Conservation (phyloP, 2,888 invertebrate species). For the Cryptocephalus primarius region DNA sequence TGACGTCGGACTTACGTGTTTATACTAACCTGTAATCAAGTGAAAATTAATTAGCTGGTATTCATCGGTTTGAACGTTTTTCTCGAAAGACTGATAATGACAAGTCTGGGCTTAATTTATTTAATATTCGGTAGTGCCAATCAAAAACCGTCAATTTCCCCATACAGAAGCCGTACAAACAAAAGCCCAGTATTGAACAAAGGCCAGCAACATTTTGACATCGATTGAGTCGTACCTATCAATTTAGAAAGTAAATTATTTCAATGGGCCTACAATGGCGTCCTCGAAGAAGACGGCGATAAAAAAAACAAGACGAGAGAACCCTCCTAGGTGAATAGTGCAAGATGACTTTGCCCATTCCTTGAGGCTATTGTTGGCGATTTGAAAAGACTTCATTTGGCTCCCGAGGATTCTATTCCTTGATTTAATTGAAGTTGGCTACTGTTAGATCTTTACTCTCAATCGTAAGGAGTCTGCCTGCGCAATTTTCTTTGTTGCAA, state of each 20-base stretch:
- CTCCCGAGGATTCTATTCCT: conserved; percentile 33
- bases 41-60: no score
- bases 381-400: conserved; percentile 34
- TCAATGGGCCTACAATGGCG: conserved; percentile 22
- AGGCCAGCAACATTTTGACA: conserved; percentile 24
- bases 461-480: neutral
- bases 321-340: no score
- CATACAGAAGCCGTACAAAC: conserved; percentile 17
- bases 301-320: conserved; percentile 5
- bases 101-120: conserved; percentile 14
- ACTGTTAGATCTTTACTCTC: neutral
- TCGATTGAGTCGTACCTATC: conserved; percentile 29
- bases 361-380: conserved; percentile 24
- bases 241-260: conserved; percentile 30
- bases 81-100: no score
- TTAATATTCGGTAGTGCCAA: conserved; percentile 20
- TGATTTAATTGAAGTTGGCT: conserved; percentile 6
- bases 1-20: no score
- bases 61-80: no score
- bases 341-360: conserved; percentile 2
- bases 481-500: neutral
- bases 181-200: conserved; percentile 17
- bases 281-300: conserved; percentile 20
- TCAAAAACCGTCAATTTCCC: conserved; percentile 17
- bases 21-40: no score